Evolutionary conservation across 37 sponge, comb jelly and placozoan species (phyloP).

Genomic region (Halisarca cf. caerulea): DNA sequence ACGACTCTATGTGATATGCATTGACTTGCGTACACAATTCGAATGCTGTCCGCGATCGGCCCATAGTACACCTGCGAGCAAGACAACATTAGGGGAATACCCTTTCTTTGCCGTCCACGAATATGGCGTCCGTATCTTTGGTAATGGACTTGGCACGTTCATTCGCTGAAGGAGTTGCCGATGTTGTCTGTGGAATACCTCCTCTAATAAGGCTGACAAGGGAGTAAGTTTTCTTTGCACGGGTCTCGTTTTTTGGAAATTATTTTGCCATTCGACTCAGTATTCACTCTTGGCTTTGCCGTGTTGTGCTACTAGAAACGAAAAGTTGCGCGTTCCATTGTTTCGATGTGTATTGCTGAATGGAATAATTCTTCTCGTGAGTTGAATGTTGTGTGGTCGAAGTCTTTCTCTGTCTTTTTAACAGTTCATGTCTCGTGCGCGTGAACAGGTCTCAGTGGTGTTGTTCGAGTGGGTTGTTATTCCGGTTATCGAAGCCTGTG

Average conservation of each 20-base stretch:
- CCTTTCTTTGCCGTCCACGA: too few relatives aligned
- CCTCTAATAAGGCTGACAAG: neutral
- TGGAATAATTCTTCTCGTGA: slow-evolving; percentile 64
- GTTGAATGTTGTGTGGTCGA: slow-evolving; percentile 15
- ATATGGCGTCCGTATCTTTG: too few relatives aligned
- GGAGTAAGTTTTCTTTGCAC: neutral
- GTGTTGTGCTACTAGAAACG: too few relatives aligned
- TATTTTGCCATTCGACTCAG: too few relatives aligned
- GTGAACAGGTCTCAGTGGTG: slow-evolving; percentile 6
- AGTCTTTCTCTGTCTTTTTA: neutral
- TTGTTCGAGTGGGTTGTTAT: slow-evolving; percentile 1
- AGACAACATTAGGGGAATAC: too few relatives aligned
- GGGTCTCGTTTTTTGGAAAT: neutral
- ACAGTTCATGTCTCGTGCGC: neutral
- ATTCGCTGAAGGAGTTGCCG: neutral
- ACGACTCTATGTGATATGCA: too few relatives aligned
- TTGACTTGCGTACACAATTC: too few relatives aligned
- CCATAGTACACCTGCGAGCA: too few relatives aligned
- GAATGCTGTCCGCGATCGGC: too few relatives aligned
- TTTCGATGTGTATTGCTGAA: slow-evolving; percentile 71
- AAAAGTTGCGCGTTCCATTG: slow-evolving; percentile 57
- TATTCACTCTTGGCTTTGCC: too few relatives aligned
- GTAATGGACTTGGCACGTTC: neutral
- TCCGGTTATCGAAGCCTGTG: neutral
- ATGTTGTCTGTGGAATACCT: neutral